These are phyloP conservation scores for Rutpela maculata DNA, from an alignment of 2,888 invertebrate species.

Conservation along the genomic window DNA sequence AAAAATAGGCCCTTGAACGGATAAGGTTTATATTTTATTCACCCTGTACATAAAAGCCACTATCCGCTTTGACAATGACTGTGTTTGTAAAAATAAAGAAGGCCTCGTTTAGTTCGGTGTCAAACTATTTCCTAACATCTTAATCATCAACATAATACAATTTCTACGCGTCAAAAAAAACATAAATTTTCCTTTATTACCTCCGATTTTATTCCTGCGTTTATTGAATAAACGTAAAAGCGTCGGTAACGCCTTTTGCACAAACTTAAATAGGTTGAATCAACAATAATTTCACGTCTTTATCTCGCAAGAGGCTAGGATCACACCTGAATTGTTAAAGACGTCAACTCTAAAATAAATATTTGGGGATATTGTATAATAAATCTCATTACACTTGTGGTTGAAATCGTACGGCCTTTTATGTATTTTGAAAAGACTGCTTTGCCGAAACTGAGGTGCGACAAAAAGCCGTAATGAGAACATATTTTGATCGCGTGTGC, in stretches of 20 bases:
- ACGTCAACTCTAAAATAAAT: conserved; percentile 66
- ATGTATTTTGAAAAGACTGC: conserved; percentile 44
- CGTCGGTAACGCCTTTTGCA: conserved; percentile 58
- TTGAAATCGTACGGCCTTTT: conserved; percentile 54
- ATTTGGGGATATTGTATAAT: conserved; percentile 66
- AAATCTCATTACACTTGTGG: conserved; percentile 68
- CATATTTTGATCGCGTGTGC: no score
- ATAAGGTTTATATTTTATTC: no score
- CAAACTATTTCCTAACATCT: conserved; percentile 45
- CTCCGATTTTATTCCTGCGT: conserved; percentile 48
- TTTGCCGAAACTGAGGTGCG: conserved; percentile 39
- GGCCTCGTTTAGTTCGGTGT: not conserved
- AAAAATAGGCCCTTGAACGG: no score
- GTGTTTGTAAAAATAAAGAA: not conserved
- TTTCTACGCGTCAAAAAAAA: conserved; percentile 49
- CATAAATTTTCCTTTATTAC: conserved; percentile 56
- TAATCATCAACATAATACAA: conserved; percentile 51
- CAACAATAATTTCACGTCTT: conserved; percentile 61
- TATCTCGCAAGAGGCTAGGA: conserved; percentile 57
- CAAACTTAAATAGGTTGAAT: conserved; percentile 52
- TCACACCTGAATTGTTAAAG: conserved; percentile 63
- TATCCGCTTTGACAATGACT: not conserved
- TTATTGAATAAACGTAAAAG: conserved; percentile 52
- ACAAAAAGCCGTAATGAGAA: conserved; percentile 18
- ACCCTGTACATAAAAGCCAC: no score